A percentile compares a stretch with the other conserved stretches of the same genome.
Evolutionary conservation across 2,797 vertebrate species (phyloP).

Genomic region (Ptychobarbus kaznakovi): DNA sequence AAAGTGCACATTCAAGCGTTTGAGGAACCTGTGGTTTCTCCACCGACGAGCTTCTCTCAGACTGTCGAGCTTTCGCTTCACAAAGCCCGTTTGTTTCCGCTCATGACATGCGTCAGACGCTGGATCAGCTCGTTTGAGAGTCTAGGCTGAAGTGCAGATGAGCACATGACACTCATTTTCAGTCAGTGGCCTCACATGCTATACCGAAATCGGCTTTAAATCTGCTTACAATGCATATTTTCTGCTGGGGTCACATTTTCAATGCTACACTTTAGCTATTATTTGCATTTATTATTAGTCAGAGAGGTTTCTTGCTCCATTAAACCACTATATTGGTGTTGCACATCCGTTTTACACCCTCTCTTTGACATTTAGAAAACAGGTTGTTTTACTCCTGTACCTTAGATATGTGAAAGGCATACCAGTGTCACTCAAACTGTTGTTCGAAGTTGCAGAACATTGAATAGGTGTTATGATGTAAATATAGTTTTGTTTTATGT

Average conservation of each 20-base stretch:
- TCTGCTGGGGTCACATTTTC: neutral
- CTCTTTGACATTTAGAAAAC: constrained; percentile 5
- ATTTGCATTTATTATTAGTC: neutral
- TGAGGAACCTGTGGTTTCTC: constrained; percentile 37
- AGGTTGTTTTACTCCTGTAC: neutral
- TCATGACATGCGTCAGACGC: neutral
- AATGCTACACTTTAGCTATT: neutral
- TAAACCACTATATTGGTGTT: neutral
- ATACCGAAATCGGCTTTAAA: neutral
- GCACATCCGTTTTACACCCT: neutral
- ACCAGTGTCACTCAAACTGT: neutral
- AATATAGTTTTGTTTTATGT: too few relatives aligned
- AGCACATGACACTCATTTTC: constrained; percentile 12
- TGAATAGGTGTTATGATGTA: too few relatives aligned
- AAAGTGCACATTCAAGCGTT: constrained; percentile 3
- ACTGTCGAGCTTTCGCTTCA: constrained; percentile 17
- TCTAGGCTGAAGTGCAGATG: neutral
- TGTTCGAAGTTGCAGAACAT: neutral
- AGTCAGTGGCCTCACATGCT: constrained; percentile 15
- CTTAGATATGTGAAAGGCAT: neutral
- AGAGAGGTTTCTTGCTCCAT: neutral
- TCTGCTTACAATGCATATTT: neutral
- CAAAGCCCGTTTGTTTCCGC: neutral
- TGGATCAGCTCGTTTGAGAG: constrained; percentile 1
- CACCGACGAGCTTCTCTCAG: neutral